Conservation (phyloP, 2,113 vertebrate genomes). For the Hypocryptadius cinnamomeus region DNA sequence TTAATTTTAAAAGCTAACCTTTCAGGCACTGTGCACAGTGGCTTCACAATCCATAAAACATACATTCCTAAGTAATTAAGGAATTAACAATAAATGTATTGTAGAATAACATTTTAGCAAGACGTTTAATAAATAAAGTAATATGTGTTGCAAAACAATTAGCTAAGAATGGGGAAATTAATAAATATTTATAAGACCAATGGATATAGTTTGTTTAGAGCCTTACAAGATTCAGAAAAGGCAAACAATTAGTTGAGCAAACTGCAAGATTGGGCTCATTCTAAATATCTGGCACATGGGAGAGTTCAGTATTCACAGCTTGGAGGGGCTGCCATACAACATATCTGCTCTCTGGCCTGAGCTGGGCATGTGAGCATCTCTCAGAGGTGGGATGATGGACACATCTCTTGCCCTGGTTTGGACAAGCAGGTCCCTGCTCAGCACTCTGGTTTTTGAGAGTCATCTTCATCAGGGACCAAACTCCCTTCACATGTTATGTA, state of each 20-base stretch:
- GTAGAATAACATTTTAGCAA: neutral
- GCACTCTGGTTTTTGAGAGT: neutral
- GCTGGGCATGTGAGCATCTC: neutral
- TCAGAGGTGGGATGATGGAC: neutral
- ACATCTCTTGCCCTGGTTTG: neutral
- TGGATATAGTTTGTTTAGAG: neutral
- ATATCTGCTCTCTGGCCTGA: neutral
- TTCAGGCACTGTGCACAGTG: neutral
- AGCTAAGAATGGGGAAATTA: slow-evolving; percentile 24
- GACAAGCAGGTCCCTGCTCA: neutral
- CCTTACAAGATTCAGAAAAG: slow-evolving; percentile 14
- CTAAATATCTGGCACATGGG: neutral
- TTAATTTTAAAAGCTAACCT: slow-evolving; percentile 5
- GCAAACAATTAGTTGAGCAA: neutral
- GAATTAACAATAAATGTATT: slow-evolving; percentile 18
- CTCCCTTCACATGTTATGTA: fast-evolving
- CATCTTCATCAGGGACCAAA: neutral
- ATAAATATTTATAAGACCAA: slow-evolving; percentile 24
- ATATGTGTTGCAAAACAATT: slow-evolving; percentile 27
- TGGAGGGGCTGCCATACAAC: neutral
- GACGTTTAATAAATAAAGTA: slow-evolving; percentile 39
- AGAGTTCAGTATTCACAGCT: neutral
- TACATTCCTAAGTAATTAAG: neutral
- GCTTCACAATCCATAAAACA: neutral
- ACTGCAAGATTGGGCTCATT: neutral